Evolutionary conservation across 1,140 invertebrate species (phyloP), one percentile per base, ranked within the genome.

Genomic region (Musca domestica): DNA sequence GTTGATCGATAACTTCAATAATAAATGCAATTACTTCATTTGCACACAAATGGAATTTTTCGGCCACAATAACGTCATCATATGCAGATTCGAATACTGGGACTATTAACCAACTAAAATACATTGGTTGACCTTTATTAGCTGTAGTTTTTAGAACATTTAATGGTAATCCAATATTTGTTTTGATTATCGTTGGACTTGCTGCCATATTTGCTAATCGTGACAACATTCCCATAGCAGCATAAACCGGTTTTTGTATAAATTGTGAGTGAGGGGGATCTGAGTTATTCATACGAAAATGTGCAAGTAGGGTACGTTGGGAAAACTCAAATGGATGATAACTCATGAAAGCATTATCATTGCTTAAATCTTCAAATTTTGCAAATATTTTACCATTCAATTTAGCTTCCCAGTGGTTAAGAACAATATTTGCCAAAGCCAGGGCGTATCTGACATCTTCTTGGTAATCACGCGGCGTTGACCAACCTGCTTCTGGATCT

Each of bases 291-390:
- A 85, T 84, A 46, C 83, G 82, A 73, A 85, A 85, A 67, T 84
- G 83, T 6, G 84, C 81, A 30, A 85, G 71, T 10, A 86, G 70
- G 14, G 64, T 83, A 23, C 84, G 72, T 72, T 86, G 84, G 3
- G 72, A 76, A 69, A 86, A 85, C 70, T 82, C 83, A 58, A 81
- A 69, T 0, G 84, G 84, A 75, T 83, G 76, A 76, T 82, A 83
- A 71, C 83, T 85, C 7, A 86, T 71, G 67, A 86, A 86, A 12
- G 75, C 83, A 71, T 86, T 86, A 71, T 86, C 85, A 71, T 84
- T 83, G 67, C 84, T 84, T 3, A 85, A 74, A 4, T 75, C 83
- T 56, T 78, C 81, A 68, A 76, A 76, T 30, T 74, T 73, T 30
- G 30, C 70, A 25, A 75, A 77, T 19, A 67, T 67, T 65, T 46